Percentiles rank a stretch among this genome's conserved stretches.
Conservation (phyloP, 1,140 invertebrate species). For the Zaprionus nigranus region DNA sequence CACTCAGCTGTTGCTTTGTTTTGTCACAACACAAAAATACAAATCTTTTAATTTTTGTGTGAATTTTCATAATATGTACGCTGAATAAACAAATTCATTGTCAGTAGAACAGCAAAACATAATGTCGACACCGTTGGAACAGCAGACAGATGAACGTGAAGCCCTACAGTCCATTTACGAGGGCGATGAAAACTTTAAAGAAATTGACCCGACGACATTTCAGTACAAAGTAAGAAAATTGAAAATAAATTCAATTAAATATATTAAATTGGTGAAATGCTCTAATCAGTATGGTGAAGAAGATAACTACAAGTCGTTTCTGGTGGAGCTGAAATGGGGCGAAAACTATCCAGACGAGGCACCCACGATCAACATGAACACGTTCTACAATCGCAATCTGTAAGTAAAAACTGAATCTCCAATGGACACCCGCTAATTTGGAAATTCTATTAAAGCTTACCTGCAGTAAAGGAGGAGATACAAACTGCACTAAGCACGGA, state of each 20-base stretch:
- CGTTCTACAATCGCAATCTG: constrained; percentile 97
- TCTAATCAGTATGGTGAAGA: constrained; percentile 92
- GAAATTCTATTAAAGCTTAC: constrained; percentile 86
- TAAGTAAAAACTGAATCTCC: constrained; percentile 86
- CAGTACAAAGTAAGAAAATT: constrained; percentile 93
- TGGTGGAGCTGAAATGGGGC: constrained; percentile 95
- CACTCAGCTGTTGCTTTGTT: constrained; percentile 66
- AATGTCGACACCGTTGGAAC: constrained; percentile 87
- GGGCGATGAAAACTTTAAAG: constrained; percentile 94
- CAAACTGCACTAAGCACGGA: constrained; percentile 88
- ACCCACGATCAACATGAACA: constrained; percentile 93
- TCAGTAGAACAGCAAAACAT: constrained; percentile 35
- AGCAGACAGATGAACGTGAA: constrained; percentile 95
- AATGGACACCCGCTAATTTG: not conserved
- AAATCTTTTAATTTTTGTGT: constrained; percentile 32
- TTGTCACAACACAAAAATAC: constrained; percentile 45
- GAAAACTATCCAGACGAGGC: constrained; percentile 93
- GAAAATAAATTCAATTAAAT: constrained; percentile 13
- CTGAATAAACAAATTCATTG: constrained; percentile 23
- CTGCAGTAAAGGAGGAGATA: constrained; percentile 90
- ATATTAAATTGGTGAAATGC: not conserved
- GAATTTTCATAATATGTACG: constrained; percentile 23
- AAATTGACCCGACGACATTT: constrained; percentile 90
- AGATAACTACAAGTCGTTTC: constrained; percentile 91
- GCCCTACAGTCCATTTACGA: constrained; percentile 97